Conservation (phyloP, 2,888 invertebrate genomes). For the Cecidostiba fungosa region DNA sequence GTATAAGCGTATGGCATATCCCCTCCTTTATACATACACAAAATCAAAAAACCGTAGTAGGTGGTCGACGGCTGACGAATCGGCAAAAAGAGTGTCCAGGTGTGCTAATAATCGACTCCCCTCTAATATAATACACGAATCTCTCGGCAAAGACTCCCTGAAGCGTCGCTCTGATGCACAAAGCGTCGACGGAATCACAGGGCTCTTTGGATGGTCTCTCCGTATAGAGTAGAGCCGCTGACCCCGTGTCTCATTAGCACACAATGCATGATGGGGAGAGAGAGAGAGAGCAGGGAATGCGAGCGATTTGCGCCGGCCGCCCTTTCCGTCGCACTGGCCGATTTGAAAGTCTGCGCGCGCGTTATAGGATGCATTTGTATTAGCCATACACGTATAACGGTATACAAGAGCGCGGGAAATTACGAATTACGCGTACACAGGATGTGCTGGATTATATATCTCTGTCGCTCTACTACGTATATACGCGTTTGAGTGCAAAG, state of each 20-base stretch:
- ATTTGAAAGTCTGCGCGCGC: slow-evolving; percentile 30
- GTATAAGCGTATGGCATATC: too few relatives aligned
- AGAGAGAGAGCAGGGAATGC: slow-evolving; percentile 27
- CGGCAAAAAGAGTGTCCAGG: not conserved
- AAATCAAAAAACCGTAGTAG: not conserved
- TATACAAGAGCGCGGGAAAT: not conserved
- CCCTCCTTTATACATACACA: too few relatives aligned
- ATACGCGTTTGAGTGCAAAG: not conserved
- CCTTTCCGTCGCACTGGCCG: slow-evolving; percentile 53
- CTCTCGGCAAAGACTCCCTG: not conserved
- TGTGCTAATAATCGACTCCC: not conserved
- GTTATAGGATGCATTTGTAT: slow-evolving; percentile 8
- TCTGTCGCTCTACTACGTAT: not conserved
- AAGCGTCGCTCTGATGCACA: not conserved
- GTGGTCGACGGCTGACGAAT: slow-evolving; percentile 18
- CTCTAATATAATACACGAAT: not conserved
- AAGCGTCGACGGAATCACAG: slow-evolving; percentile 6
- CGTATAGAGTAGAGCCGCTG: not conserved
- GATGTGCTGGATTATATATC: not conserved
- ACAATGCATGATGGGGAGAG: slow-evolving; percentile 40
- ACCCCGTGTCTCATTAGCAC: slow-evolving; percentile 47
- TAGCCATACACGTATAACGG: not conserved
- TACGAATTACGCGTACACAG: slow-evolving; percentile 7
- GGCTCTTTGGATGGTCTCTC: not conserved
- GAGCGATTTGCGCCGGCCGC: slow-evolving; percentile 34